phyloP scores from a whole-genome alignment of 2,113 vertebrate species.

The Epinephelus fuscoguttatus region DNA sequence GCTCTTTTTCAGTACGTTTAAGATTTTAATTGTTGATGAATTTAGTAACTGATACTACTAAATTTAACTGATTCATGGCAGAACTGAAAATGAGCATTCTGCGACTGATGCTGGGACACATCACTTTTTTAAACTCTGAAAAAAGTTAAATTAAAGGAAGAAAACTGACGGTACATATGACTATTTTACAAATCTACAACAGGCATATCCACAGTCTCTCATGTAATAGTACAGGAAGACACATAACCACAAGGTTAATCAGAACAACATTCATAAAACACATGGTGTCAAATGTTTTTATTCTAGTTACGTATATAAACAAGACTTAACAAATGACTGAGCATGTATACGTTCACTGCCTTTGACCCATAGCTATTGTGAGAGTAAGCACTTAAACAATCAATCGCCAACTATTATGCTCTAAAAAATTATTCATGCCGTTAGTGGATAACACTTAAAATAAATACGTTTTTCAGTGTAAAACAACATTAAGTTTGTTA shows the following conservation, averaged over 20 bases:
- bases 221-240: not conserved
- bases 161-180: not conserved
- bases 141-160: not conserved
- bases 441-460: no score
- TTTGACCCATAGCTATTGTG: not conserved
- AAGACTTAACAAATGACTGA: not conserved
- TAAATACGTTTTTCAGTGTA: no score
- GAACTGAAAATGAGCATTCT: not conserved
- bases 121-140: not conserved
- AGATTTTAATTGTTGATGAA: not conserved
- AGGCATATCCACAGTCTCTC: not conserved
- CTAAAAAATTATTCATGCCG: no score
- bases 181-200: conserved; percentile 1
- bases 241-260: not conserved
- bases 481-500: no score
- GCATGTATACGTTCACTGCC: not conserved
- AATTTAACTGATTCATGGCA: not conserved
- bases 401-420: not conserved
- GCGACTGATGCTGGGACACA: not conserved
- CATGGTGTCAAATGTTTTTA: not conserved
- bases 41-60: not conserved
- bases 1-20: not conserved
- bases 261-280: not conserved
- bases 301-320: not conserved
- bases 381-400: not conserved